phyloP scores from a whole-genome alignment of 2,113 vertebrate genomes.

The Lasiurus borealis region DNA sequence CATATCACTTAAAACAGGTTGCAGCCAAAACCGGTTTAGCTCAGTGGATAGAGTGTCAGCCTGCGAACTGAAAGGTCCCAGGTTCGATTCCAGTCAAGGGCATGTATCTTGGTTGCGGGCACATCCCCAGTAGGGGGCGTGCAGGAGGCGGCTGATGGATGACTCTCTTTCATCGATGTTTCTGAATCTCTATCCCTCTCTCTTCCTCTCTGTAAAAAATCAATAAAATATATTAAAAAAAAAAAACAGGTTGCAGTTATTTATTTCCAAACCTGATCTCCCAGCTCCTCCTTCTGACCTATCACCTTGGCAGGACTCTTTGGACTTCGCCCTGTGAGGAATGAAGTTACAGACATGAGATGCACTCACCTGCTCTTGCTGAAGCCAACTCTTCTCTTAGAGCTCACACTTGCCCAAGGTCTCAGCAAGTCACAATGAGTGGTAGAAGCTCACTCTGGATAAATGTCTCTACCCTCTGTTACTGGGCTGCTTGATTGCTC shows the following conservation, averaged over 20 bases:
- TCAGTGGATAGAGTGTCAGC: too few relatives aligned
- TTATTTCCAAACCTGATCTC: neutral
- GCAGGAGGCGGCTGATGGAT: too few relatives aligned
- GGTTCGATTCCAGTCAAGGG: too few relatives aligned
- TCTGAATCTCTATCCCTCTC: too few relatives aligned
- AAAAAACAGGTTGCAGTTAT: neutral
- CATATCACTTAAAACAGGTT: neutral
- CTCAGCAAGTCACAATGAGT: slow-evolving; percentile 60
- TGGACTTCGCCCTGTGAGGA: neutral
- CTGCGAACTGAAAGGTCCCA: too few relatives aligned
- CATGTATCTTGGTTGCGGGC: too few relatives aligned
- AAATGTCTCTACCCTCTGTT: slow-evolving; percentile 73
- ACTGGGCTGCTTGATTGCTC: slow-evolving; percentile 78
- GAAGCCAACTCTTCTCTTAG: slow-evolving; percentile 35
- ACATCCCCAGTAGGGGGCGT: too few relatives aligned
- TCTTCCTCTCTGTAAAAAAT: too few relatives aligned
- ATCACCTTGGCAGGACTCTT: neutral
- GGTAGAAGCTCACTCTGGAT: slow-evolving; percentile 63
- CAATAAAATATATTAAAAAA: too few relatives aligned
- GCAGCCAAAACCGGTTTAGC: too few relatives aligned
- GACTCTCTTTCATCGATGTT: too few relatives aligned
- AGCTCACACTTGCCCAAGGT: slow-evolving; percentile 67
- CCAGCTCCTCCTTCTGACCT: neutral
- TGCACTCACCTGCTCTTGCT: slow-evolving; percentile 81
- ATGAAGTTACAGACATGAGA: slow-evolving; percentile 26